Evolutionary conservation across 2,888 invertebrate genomes (phyloP), one percentile per base, ranked within the genome.

Genomic region (Rhingia rostrata): DNA sequence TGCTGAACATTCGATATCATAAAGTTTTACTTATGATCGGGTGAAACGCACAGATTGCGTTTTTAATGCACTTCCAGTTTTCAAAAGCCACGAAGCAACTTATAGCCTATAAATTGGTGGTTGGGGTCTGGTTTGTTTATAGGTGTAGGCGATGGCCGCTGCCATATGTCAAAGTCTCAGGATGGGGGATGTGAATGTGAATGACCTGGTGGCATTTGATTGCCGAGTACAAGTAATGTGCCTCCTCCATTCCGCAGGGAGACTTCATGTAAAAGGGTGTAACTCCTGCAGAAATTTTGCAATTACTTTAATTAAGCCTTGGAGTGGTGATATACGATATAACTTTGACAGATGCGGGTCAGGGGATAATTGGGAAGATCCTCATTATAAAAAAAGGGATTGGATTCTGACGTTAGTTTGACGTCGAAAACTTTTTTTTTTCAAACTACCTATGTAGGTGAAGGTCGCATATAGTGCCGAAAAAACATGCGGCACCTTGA

Each of bases 21-120:
- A 43, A 80, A 80, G 56, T 56, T 63, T 43, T 63, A 58, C 30
- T 69, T 67, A 74, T 74, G 56, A 37, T 30, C 47, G 45, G 37
- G 47, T 41, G 49, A 63, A 78, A 70, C 63, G 70, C 63, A 47
- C 49, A 49, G 7, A 43, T 56, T 78, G 69, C 56, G 56, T 63
- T 70, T 22, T 78, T 78, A 70, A 78, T 70, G 56, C 64, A 69
- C 67, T 77, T 54, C 22, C 33, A 47, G 10, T 22, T 9, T 33
- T 30, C n/a, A 32, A 22, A 33, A 6, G 10, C 30, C 10, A 6
- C 10, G 45, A 6, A 3, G 35, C 22, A 4, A 6, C 6, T 12
- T 66, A 14, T 22, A 45, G 39, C 39, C 32, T 32, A 51, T 51
- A n/a, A 30, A 12, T 7, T 35, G 39, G 9, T 41, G 33, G 9